Conservation (phyloP, 2,113 vertebrate species). For the Vanacampus margaritifer region DNA sequence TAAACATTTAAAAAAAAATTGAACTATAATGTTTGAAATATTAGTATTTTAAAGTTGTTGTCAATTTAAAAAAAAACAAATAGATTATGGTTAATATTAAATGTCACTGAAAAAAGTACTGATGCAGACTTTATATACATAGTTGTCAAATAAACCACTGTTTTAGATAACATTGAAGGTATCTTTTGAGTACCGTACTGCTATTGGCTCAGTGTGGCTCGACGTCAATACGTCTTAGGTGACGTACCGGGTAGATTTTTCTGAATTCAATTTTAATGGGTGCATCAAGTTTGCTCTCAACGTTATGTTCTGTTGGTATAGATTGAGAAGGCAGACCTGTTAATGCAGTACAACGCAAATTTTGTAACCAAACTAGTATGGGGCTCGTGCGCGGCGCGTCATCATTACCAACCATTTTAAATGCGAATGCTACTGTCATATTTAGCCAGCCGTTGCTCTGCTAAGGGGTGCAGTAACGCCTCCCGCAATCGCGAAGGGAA, state of each 20-base stretch:
- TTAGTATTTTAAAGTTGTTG: no score
- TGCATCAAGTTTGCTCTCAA: not conserved
- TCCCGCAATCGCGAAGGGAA: no score
- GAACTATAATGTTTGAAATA: not conserved
- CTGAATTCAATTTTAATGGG: no score
- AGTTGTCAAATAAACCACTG: not conserved
- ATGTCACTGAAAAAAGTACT: not conserved
- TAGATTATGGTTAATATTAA: not conserved
- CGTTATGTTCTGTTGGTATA: not conserved
- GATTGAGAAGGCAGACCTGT: not conserved
- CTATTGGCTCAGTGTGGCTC: slow-evolving; percentile 19
- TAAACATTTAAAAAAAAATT: not conserved
- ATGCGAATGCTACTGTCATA: no score
- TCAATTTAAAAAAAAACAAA: accelerated
- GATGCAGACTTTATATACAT: no score
- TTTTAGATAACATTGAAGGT: slow-evolving; percentile 14
- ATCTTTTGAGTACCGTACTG: not conserved
- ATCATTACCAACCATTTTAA: no score
- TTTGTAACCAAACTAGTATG: not conserved
- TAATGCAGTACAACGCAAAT: not conserved
- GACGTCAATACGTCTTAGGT: not conserved
- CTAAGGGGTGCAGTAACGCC: no score
- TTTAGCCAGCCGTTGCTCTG: no score
- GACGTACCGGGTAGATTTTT: not conserved
- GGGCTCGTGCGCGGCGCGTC: no score